A percentile compares a stretch with the other conserved stretches of the same genome.
These are phyloP conservation scores for Sebastolobus alascanus DNA, from an alignment of 2,797 vertebrate species.

Conservation along the genomic window DNA sequence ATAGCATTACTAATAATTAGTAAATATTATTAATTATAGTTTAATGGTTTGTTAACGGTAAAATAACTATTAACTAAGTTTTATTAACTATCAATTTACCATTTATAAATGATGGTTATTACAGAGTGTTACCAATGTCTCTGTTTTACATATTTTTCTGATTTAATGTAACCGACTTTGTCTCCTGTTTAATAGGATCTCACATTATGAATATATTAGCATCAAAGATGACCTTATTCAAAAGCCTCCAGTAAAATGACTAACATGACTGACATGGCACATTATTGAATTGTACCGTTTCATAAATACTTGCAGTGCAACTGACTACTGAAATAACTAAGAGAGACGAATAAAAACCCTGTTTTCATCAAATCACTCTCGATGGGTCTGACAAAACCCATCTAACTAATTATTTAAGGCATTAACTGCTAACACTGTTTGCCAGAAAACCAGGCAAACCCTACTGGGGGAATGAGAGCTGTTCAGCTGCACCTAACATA, in stretches of 20 bases:
- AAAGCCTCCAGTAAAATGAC: slow-evolving; percentile 26
- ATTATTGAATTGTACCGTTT: slow-evolving; percentile 1
- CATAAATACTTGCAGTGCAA: slow-evolving; percentile 8
- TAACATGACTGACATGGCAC: background rate
- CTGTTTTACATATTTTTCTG: background rate
- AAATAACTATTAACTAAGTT: too few species aligned
- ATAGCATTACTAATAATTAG: too few species aligned
- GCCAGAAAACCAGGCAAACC: background rate
- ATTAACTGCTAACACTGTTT: slow-evolving; percentile 5
- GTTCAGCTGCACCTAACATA: background rate
- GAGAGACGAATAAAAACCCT: background rate
- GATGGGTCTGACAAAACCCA: slow-evolving; percentile 17
- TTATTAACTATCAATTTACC: too few species aligned
- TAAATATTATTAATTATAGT: too few species aligned
- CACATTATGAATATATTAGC: background rate
- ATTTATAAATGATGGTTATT: too few species aligned
- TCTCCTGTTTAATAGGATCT: background rate
- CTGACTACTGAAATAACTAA: background rate
- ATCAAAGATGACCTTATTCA: slow-evolving; percentile 29
- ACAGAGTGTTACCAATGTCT: background rate
- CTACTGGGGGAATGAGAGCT: background rate
- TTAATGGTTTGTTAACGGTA: too few species aligned
- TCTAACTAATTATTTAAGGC: background rate
- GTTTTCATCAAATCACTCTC: slow-evolving; percentile 1
- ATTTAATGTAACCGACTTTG: background rate